Evolutionary conservation across 2,888 invertebrate species (phyloP).

Genomic region (Beris chalybata): DNA sequence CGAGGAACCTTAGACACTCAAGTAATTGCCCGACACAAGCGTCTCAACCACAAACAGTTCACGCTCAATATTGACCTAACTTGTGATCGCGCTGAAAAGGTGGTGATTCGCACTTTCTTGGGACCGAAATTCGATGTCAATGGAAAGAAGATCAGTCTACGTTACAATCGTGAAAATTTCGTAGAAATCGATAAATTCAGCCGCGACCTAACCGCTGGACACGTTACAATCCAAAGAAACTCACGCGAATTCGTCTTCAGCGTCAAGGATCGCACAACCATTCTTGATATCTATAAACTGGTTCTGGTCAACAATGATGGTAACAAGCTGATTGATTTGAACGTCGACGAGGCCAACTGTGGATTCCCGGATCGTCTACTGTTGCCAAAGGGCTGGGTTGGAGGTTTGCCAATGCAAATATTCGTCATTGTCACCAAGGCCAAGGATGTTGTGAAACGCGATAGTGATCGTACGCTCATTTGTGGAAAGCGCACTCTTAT

Average conservation of each 20-base stretch:
- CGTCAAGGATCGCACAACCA: constrained; percentile 62
- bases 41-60: constrained; percentile 73
- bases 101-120: constrained; percentile 67
- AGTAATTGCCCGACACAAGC: constrained; percentile 64
- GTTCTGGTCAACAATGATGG: constrained; percentile 57
- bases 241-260: constrained; percentile 53
- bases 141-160: constrained; percentile 57
- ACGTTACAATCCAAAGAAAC: constrained; percentile 44
- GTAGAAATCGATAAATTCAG: constrained; percentile 64
- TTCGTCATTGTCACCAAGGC: constrained; percentile 59
- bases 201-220: constrained; percentile 46
- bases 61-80: constrained; percentile 62
- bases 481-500: constrained; percentile 44
- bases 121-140: constrained; percentile 69
- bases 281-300: constrained; percentile 57
- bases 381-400: constrained; percentile 65
- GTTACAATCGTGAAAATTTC: constrained; percentile 62
- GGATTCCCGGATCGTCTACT: constrained; percentile 66
- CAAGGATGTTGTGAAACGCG: constrained; percentile 22
- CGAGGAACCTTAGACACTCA: neutral
- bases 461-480: constrained; percentile 29
- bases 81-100: constrained; percentile 62
- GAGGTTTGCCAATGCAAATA: constrained; percentile 66
- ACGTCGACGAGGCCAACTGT: constrained; percentile 58
- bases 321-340: constrained; percentile 56